Conservation (phyloP, 2,797 vertebrate genomes). For the Phoeniculus purpureus region DNA sequence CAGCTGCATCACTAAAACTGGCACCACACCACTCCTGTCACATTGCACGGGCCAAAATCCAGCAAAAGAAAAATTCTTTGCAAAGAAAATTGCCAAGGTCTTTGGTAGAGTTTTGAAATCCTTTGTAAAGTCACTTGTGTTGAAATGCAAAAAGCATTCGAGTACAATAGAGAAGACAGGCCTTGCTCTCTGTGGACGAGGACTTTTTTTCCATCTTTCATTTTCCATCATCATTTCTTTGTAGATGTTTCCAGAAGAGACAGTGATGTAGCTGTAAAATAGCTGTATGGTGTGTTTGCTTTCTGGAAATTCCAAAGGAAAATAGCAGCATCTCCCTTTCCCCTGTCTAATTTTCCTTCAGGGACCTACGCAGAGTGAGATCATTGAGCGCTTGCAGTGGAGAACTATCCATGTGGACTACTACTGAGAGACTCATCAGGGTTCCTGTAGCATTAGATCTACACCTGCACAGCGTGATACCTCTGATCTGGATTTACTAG, state of each 20-base stretch:
- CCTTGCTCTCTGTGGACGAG: neutral
- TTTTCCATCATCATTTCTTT: neutral
- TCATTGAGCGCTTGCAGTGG: neutral
- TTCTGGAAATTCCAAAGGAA: neutral
- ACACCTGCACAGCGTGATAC: neutral
- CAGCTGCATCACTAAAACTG: neutral
- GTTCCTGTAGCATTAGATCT: neutral
- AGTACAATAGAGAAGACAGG: neutral
- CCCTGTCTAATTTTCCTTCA: neutral
- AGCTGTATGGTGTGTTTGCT: rapidly evolving
- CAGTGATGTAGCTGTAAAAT: neutral
- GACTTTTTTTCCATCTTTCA: conserved; percentile 23
- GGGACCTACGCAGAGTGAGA: neutral
- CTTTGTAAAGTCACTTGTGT: neutral
- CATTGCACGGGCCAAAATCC: neutral
- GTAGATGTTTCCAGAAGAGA: neutral
- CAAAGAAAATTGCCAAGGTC: neutral
- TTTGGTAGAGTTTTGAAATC: neutral
- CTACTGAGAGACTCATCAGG: neutral
- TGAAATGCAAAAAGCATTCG: neutral
- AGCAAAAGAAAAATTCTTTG: conserved; percentile 9
- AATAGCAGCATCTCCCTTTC: neutral
- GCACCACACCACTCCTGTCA: neutral
- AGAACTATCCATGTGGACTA: neutral
- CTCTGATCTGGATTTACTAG: neutral